phyloP scores from a whole-genome alignment of 2,888 invertebrate species.

The Parasteatoda lunata region DNA sequence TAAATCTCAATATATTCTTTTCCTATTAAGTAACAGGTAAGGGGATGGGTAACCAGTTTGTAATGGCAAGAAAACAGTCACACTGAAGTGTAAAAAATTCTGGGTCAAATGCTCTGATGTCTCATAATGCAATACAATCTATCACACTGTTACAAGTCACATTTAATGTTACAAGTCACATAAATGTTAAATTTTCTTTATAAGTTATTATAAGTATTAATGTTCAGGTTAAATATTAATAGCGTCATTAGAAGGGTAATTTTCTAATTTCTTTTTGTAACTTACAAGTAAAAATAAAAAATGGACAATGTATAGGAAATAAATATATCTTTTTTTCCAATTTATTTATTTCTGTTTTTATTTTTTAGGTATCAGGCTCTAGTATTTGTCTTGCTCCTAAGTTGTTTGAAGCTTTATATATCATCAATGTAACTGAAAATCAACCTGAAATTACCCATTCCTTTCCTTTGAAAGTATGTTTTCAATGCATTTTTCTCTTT shows the following conservation, averaged over 20 bases:
- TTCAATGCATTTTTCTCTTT: background rate
- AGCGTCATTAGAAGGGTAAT: background rate
- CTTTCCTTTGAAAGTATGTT: constrained; percentile 48
- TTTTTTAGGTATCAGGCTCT: constrained; percentile 50
- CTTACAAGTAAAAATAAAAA: background rate
- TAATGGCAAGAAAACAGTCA: no score
- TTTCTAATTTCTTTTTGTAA: background rate
- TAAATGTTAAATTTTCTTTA: no score
- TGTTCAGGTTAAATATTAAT: background rate
- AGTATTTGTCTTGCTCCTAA: constrained; percentile 62
- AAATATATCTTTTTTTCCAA: background rate
- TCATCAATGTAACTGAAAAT: constrained; percentile 43
- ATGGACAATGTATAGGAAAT: background rate
- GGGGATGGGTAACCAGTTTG: no score
- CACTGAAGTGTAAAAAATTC: no score
- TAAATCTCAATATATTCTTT: no score
- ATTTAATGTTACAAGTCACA: no score
- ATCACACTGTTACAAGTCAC: no score
- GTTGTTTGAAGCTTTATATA: constrained; percentile 51
- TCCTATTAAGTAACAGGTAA: no score
- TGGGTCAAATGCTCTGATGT: no score
- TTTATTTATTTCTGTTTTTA: background rate
- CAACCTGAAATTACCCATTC: constrained; percentile 49
- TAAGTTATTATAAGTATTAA: no score
- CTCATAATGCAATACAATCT: no score